A percentile compares a stretch with the other conserved stretches of the same genome.
These are phyloP conservation scores for Aethes cnicana DNA, from an alignment of 2,888 invertebrate species.

Conservation along the genomic window DNA sequence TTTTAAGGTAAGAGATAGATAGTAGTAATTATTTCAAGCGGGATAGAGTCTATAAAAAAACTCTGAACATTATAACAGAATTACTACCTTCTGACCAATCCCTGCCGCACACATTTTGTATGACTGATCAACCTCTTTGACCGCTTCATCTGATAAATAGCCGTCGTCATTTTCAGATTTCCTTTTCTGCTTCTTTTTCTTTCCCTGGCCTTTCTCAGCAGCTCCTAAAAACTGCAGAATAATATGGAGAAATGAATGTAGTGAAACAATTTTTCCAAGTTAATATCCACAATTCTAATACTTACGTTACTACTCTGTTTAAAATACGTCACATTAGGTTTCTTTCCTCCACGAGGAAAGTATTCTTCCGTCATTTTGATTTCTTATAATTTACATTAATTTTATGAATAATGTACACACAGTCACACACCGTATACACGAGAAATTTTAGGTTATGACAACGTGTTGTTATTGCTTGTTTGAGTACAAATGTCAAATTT, in stretches of 20 bases:
- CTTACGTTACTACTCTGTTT: slow-evolving; percentile 71
- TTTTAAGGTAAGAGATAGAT: too few relatives aligned
- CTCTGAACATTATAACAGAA: too few relatives aligned
- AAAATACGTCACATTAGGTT: slow-evolving; percentile 68
- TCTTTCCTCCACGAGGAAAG: slow-evolving; percentile 82
- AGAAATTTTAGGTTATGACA: slow-evolving; percentile 50
- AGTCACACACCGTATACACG: too few relatives aligned
- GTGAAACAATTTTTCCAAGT: too few relatives aligned
- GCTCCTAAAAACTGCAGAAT: slow-evolving; percentile 64
- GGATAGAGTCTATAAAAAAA: neutral
- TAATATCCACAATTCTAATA: slow-evolving; percentile 30
- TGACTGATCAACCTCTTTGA: slow-evolving; percentile 56
- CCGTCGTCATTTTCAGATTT: slow-evolving; percentile 69
- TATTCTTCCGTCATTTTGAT: slow-evolving; percentile 78
- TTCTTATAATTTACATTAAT: slow-evolving; percentile 32
- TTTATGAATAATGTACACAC: slow-evolving; percentile 11
- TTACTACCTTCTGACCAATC: slow-evolving; percentile 60
- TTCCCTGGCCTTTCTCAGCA: slow-evolving; percentile 66
- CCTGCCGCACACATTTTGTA: slow-evolving; percentile 62
- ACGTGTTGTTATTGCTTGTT: slow-evolving; percentile 37
- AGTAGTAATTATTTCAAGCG: too few relatives aligned
- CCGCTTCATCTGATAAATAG: slow-evolving; percentile 67
- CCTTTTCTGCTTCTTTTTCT: slow-evolving; percentile 63
- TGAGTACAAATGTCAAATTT: slow-evolving; percentile 19
- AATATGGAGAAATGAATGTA: neutral